A percentile compares a stretch with the other conserved stretches of the same genome.
phyloP scores from a whole-genome alignment of 2,888 invertebrate species.

The Sphecodes monilicornis region DNA sequence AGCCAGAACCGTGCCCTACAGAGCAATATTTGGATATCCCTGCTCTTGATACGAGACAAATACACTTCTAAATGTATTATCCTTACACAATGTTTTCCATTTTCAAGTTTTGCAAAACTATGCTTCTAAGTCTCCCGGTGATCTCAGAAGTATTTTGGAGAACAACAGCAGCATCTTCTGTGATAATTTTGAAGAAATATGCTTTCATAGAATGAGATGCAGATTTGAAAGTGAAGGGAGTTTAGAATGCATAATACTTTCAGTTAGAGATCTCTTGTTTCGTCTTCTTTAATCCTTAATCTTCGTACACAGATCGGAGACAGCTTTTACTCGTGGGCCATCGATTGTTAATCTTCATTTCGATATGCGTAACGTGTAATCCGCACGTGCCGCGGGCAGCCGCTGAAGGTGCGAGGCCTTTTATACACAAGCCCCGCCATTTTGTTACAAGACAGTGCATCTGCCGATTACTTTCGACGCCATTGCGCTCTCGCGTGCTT shows the following conservation, averaged over 20 bases:
- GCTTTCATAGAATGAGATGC: too few relatives aligned
- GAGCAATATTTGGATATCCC: too few relatives aligned
- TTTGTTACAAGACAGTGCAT: constrained; percentile 26
- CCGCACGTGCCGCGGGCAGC: constrained; percentile 7
- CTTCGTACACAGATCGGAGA: background rate
- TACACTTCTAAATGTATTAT: background rate
- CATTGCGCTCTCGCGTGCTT: constrained; percentile 25
- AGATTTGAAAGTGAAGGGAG: too few relatives aligned
- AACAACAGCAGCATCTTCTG: too few relatives aligned
- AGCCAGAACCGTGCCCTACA: too few relatives aligned
- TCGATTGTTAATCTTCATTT: background rate
- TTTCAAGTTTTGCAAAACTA: too few relatives aligned
- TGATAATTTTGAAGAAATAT: too few relatives aligned
- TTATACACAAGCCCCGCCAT: constrained; percentile 28
- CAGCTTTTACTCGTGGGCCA: background rate
- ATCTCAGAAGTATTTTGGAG: too few relatives aligned
- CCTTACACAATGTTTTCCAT: too few relatives aligned
- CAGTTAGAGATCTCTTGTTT: background rate
- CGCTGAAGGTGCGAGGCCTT: constrained; percentile 5
- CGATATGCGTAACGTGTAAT: constrained; percentile 11
- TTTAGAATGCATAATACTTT: too few relatives aligned
- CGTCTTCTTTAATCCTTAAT: background rate
- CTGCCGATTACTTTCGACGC: constrained; percentile 37
- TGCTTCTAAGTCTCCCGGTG: too few relatives aligned
- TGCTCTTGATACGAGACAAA: background rate